Evolutionary conservation across 2,797 vertebrate species (phyloP), one percentile per base, ranked within the genome.

Genomic region (Anniella stebbinsi): DNA sequence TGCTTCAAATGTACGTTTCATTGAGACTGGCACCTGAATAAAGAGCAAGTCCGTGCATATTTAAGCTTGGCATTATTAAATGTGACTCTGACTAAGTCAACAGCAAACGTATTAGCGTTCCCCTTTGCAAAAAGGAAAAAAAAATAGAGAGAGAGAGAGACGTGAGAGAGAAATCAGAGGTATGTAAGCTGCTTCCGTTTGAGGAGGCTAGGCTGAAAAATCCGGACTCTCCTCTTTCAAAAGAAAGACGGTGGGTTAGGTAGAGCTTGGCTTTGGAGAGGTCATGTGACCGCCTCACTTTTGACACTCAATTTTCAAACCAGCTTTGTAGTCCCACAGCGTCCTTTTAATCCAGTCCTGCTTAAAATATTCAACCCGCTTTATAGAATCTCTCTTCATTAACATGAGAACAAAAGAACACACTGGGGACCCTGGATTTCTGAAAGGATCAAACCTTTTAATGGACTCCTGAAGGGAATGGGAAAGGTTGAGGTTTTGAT

Each of bases 301-400:
- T 63, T 25, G 54, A n/a, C 80, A 36, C 21, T 3, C 33, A 13
- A 13, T 41, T 82, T 38, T 82, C 21, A 48, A 33, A 7, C 41
- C 60, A n/a, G 63, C 38, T 15, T n/a, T 78, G 2, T 4, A 63
- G 63, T n/a, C 41, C 75, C 13, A 85, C 25, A 36, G 33, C 21
- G 25, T 85, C 21, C 48, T 72, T 70, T 70, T 57, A 85, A 72
- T 38, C 45, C n/a, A 2, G 51, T 18, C n/a, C 86, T 38, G 87
- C 85, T 94, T 92, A 77, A 69, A 76, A 51, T 17, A 57, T 25
- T 57, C 12, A 38, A 23, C n/a, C 67, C 72, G 28, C 93, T 91
- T 92, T 89, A 93, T 87, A 91, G 90, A 91, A 91, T 28, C 93
- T 91, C 89, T 89, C 89, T 92, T 93, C 85, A 90, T 94, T 93